Conservation (phyloP, 1,140 invertebrate genomes). For the Rhizoglyphus robini region DNA sequence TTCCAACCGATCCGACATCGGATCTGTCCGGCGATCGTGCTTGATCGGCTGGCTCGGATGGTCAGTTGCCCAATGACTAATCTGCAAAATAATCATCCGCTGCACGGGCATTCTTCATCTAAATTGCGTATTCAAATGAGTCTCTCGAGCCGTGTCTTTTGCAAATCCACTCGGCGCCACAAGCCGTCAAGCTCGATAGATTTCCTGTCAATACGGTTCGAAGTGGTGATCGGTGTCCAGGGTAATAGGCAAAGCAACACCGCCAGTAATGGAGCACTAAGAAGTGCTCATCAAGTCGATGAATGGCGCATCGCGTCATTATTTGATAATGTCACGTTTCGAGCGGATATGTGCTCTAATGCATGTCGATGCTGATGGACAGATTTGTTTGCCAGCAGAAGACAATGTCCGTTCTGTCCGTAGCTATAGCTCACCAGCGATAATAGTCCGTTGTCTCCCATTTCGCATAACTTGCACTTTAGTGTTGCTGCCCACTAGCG, state of each 20-base stretch:
- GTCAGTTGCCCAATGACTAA: too few species aligned
- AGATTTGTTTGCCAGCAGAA: neutral
- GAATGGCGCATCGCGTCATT: too few species aligned
- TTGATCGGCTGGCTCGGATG: neutral
- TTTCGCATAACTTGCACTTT: too few species aligned
- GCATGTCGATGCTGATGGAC: neutral
- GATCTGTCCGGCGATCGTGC: neutral
- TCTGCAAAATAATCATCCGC: too few species aligned
- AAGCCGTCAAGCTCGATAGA: slow-evolving; percentile 13
- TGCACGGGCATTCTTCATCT: too few species aligned
- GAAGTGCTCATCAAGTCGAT: neutral
- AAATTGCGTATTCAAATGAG: too few species aligned
- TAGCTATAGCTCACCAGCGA: too few species aligned
- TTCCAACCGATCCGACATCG: neutral
- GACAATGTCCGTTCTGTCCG: neutral
- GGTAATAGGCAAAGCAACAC: neutral
- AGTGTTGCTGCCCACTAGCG: too few species aligned
- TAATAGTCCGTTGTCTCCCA: too few species aligned
- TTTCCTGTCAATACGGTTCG: slow-evolving; percentile 8
- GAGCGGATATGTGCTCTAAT: slow-evolving; percentile 1
- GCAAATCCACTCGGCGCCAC: too few species aligned
- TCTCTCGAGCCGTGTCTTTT: too few species aligned
- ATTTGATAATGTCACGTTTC: slow-evolving; percentile 9
- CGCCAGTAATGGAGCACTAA: neutral
- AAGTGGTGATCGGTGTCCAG: neutral